Evolutionary conservation across 2,113 vertebrate species (phyloP).

Genomic region (Lonchura striata): DNA sequence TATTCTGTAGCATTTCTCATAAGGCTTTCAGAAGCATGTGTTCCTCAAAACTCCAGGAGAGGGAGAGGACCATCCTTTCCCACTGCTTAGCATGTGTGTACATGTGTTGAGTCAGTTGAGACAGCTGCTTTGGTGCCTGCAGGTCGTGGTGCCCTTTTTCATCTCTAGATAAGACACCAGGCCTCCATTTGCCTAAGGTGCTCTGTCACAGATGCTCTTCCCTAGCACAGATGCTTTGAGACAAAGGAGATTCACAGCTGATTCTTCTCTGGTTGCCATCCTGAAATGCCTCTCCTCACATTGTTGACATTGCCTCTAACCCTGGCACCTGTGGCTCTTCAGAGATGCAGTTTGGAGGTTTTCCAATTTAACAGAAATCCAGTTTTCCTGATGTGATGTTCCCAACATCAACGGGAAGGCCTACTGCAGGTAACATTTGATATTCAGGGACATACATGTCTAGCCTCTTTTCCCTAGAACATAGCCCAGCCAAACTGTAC

Average conservation of each 20-base stretch:
- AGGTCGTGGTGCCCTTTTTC: neutral
- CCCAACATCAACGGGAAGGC: neutral
- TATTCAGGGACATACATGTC: neutral
- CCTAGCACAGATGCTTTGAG: neutral
- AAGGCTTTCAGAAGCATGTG: neutral
- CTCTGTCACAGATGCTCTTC: neutral
- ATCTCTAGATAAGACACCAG: neutral
- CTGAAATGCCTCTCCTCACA: neutral
- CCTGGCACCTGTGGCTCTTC: neutral
- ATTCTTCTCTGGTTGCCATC: neutral
- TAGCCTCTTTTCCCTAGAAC: neutral
- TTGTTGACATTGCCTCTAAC: neutral
- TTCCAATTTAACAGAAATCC: neutral
- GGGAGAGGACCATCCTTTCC: neutral
- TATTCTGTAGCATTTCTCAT: neutral
- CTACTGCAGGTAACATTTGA: neutral
- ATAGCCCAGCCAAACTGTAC: neutral
- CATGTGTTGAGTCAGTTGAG: neutral
- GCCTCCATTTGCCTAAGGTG: neutral
- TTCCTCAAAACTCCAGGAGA: neutral
- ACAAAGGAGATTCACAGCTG: neutral
- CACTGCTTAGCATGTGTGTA: accelerated
- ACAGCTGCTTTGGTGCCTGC: neutral
- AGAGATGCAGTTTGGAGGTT: neutral
- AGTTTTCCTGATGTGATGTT: neutral